Conservation (phyloP, 92 coral and sea anemone genomes). For the Muricea muricata region DNA sequence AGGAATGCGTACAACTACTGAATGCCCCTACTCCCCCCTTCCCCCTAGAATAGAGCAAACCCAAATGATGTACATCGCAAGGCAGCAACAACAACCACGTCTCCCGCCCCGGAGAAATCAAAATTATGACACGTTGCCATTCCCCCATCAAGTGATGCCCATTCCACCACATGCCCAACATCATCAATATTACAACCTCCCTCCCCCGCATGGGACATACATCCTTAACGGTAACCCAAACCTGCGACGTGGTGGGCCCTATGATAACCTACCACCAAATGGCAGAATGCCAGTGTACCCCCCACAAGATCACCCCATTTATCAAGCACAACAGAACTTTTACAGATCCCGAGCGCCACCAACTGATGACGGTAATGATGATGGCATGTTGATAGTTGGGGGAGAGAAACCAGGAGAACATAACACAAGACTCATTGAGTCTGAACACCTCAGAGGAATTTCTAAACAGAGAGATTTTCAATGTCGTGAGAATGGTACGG, state of each 20-base stretch:
- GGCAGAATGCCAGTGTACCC: conserved; percentile 47
- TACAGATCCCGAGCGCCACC: conserved; percentile 87
- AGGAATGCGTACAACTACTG: conserved; percentile 34
- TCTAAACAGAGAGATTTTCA: not conserved
- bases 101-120: conserved; percentile 77
- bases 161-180: not conserved
- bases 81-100: conserved; percentile 60
- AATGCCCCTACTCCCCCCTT: conserved; percentile 61
- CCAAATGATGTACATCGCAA: conserved; percentile 32
- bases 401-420: not conserved
- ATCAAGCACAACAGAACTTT: conserved; percentile 49
- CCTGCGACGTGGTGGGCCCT: conserved; percentile 23
- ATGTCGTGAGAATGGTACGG: not conserved
- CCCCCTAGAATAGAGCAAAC: conserved; percentile 72
- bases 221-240: not conserved
- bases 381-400: conserved; percentile 49
- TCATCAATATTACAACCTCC: conserved; percentile 16
- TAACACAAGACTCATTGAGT: not conserved
- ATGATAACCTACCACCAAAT: conserved; percentile 43
- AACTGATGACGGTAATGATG: conserved; percentile 60
- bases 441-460: not conserved
- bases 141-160: not conserved
- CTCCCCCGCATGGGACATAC: not conserved
- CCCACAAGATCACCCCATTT: not conserved
- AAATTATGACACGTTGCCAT: conserved; percentile 58